These are phyloP conservation scores for Thermophis baileyi DNA, from an alignment of 2,113 vertebrate species.

Conservation along the genomic window DNA sequence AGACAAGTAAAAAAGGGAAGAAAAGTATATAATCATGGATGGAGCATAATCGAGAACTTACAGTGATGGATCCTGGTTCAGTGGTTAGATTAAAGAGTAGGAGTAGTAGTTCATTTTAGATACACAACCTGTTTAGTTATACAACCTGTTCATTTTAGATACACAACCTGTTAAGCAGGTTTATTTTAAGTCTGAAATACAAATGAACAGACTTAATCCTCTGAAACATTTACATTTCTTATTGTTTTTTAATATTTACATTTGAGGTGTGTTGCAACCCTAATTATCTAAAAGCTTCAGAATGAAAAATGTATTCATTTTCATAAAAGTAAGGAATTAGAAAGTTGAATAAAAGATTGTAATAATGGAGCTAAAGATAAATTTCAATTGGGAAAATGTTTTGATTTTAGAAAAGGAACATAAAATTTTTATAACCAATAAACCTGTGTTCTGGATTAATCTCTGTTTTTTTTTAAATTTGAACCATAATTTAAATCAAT, in stretches of 20 bases:
- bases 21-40: neutral
- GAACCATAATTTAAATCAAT: neutral
- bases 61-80: neutral
- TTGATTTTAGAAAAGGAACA: neutral
- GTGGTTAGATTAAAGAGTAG: neutral
- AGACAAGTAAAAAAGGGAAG: neutral
- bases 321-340: neutral
- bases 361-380: rapidly evolving
- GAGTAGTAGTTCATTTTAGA: neutral
- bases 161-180: neutral
- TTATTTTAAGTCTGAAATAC: neutral
- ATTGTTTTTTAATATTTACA: neutral
- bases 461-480: neutral
- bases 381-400: neutral
- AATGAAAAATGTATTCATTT: slow-evolving; percentile 16
- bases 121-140: neutral
- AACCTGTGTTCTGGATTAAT: neutral
- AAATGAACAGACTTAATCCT: neutral
- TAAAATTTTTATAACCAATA: neutral
- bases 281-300: neutral
- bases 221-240: neutral
- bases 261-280: neutral
- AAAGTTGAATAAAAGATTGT: neutral
- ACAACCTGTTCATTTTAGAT: neutral
- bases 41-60: neutral